Conservation (phyloP, 2,113 vertebrate genomes). For the Triplophysa tibetana region DNA sequence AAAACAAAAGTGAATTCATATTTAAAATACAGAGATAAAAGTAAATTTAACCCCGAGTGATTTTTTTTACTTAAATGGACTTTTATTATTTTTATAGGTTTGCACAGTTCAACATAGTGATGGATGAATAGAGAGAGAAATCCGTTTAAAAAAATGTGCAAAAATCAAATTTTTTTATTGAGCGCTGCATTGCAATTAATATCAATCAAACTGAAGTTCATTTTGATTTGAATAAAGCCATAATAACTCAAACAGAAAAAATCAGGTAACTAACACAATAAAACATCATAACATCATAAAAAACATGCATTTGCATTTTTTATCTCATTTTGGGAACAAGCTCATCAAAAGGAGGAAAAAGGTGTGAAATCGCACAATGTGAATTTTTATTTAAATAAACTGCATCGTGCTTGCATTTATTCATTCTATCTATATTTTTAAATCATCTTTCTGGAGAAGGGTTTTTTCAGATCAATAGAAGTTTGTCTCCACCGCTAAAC, state of each 20-base stretch:
- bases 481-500: background rate
- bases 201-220: no score
- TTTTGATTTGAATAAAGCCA: no score
- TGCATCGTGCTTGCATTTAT: background rate
- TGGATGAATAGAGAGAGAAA: background rate
- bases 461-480: background rate
- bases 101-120: no score
- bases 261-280: no score
- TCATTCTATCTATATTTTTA: background rate
- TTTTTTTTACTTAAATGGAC: background rate
- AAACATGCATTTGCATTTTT: no score
- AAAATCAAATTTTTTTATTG: no score
- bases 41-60: background rate
- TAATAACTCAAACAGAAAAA: no score
- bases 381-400: background rate
- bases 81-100: background rate
- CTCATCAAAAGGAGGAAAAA: no score
- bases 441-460: background rate
- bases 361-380: background rate
- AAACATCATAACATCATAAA: no score
- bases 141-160: no score
- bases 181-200: no score
- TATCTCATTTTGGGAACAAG: no score
- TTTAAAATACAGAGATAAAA: background rate
- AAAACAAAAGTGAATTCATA: background rate